Conservation (phyloP, 2,888 invertebrate species). For the Lasius fuliginosus region DNA sequence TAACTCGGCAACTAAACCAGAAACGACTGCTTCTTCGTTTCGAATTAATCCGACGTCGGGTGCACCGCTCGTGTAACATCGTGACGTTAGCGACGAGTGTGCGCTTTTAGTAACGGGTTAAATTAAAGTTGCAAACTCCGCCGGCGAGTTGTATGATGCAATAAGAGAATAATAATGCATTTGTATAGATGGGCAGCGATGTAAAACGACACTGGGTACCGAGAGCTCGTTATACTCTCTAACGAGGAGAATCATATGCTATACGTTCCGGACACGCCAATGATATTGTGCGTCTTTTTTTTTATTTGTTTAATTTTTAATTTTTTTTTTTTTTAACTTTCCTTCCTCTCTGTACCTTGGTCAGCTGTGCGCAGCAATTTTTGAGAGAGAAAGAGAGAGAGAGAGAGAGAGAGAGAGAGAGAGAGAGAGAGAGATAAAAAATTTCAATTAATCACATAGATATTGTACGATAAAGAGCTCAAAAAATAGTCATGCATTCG, state of each 20-base stretch:
- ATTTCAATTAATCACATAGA: not conserved
- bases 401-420: not conserved
- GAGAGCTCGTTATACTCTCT: constrained; percentile 23
- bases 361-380: not conserved
- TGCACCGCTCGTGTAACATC: constrained; percentile 25
- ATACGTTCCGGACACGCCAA: not conserved
- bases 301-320: not conserved
- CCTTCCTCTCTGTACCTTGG: not conserved
- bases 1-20: constrained; percentile 51
- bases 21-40: constrained; percentile 55
- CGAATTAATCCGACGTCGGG: constrained; percentile 49
- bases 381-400: not conserved
- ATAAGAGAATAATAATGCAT: constrained; percentile 50
- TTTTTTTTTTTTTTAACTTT: not conserved
- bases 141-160: constrained; percentile 27
- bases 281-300: not conserved
- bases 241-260: constrained; percentile 24
- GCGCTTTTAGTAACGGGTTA: constrained; percentile 49
- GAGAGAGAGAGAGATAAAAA: not conserved
- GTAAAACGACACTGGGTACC: constrained; percentile 39
- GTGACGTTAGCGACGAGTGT: constrained; percentile 22
- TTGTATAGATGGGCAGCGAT: constrained; percentile 19
- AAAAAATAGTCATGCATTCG: not conserved
- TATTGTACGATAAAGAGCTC: not conserved
- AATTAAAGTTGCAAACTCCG: constrained; percentile 52